Base-by-base conservation (phyloP, 1,140 invertebrate genomes). In the Eulimnadia texana region DNA sequence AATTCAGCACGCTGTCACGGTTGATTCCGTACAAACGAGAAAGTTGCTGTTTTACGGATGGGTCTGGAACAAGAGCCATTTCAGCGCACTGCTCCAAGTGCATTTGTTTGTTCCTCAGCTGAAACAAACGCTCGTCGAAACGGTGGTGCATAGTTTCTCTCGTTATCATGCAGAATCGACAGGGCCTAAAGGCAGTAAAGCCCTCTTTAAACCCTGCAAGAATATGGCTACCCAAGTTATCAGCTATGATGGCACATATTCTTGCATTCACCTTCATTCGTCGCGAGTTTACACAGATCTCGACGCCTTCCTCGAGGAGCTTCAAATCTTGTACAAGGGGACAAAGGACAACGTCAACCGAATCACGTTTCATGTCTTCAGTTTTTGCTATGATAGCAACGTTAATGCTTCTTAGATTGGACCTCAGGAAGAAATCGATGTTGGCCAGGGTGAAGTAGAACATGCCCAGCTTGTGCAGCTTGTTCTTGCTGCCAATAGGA, bases 391-490 rank as follows among this genome's bases (percentile, higher is more conserved):
- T 16, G 16, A 16, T 16, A 9, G 16, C 6, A 9, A 42, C 6
- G 33, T 16, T 16, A 42, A 16, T 42, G 33, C 33, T 16, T 9
- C 16, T 42, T 9, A 42, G 33, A 42, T 42, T 42, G 6, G 33
- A 42, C 16, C 33, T 6, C 16, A 42, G 16, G 16, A 6, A 9
- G 16, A 16, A 16, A 42, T 42, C 33, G 16, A 42, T 9, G 19
- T 28, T 58, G n/a, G 19, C 19, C 3, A 58, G 19, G 3, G 55
- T 13, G 25, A 58, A 27, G 29, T 58, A 58, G 19, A 58, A 58
- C 28, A 58, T 24, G 19, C 55, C 55, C 19, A 58, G 19, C 28
- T 58, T 58, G 25, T 58, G 55, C 19, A 58, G 13, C 10, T 27
- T 58, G 19, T 24, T 58, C 25, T 58, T 58, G 11, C 23, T 27